These are phyloP conservation scores for Lasiommata megera DNA, from an alignment of 2,888 invertebrate genomes.

Conservation along the genomic window DNA sequence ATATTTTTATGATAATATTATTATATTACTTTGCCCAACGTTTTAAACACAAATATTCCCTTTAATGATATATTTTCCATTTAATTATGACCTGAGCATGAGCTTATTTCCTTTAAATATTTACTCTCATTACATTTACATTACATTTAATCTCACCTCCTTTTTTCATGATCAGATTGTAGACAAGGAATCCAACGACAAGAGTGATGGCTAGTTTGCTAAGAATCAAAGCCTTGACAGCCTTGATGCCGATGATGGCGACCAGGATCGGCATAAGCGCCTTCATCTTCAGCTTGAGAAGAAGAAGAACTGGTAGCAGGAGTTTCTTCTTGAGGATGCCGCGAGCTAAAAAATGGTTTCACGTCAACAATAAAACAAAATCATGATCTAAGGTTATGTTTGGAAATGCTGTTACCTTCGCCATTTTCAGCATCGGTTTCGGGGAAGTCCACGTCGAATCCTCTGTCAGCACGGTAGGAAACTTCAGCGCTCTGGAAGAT, in stretches of 20 bases:
- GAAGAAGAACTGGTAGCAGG: constrained; percentile 87
- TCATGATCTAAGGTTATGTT: no score
- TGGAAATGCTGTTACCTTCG: constrained; percentile 66
- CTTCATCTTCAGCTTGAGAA: constrained; percentile 92
- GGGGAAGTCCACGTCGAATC: constrained; percentile 83
- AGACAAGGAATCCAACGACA: constrained; percentile 90
- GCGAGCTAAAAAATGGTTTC: constrained; percentile 80
- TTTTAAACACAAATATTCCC: no score
- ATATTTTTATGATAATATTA: no score
- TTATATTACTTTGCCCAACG: no score
- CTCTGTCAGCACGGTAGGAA: constrained; percentile 84
- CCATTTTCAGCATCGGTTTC: constrained; percentile 73
- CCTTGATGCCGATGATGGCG: constrained; percentile 89
- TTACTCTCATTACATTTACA: no score
- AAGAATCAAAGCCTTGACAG: constrained; percentile 90
- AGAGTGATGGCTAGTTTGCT: constrained; percentile 91
- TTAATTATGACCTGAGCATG: no score
- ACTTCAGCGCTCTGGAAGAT: constrained; percentile 85
- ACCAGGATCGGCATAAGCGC: constrained; percentile 91
- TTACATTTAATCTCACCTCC: constrained; percentile 75
- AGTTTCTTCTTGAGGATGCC: constrained; percentile 92
- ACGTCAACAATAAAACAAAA: background rate
- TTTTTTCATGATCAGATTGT: constrained; percentile 88
- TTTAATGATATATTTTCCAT: no score
- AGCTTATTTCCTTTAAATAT: no score